Percentiles rank a stretch among this genome's conserved stretches.
Evolutionary conservation across 2,797 vertebrate species (phyloP).

Genomic region (Fringilla coelebs): DNA sequence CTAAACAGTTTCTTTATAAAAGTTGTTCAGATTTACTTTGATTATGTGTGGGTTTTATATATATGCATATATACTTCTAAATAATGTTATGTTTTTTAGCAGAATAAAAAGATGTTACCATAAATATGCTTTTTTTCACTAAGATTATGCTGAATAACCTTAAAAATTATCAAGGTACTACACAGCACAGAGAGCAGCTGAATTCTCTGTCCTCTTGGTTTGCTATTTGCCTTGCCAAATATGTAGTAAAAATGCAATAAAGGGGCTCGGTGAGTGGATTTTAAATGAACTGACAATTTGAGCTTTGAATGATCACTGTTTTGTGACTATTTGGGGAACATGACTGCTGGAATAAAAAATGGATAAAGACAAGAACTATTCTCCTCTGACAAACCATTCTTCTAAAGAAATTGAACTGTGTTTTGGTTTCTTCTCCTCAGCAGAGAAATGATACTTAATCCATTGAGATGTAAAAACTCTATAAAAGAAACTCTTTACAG

Average conservation of each 20-base stretch:
- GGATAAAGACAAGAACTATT: constrained; percentile 59
- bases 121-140: not conserved
- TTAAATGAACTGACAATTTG: constrained; percentile 68
- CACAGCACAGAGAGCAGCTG: not conserved
- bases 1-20: not conserved
- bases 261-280: constrained; percentile 20
- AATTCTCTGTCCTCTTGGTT: not conserved
- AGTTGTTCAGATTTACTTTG: not conserved
- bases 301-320: constrained; percentile 70
- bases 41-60: not conserved
- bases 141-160: not conserved
- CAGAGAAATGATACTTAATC: constrained; percentile 71
- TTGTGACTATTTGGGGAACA: constrained; percentile 61
- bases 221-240: constrained; percentile 11
- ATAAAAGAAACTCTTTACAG: constrained; percentile 67
- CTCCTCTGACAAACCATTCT: constrained; percentile 62
- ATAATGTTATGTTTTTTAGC: not conserved
- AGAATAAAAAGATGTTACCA: not conserved
- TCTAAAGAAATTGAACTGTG: constrained; percentile 67
- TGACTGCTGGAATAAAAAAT: constrained; percentile 63
- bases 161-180: not conserved
- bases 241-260: constrained; percentile 25
- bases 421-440: not conserved
- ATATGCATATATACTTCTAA: not conserved
- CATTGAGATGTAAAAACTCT: constrained; percentile 71